A percentile compares a stretch with the other conserved stretches of the same genome.
phyloP scores from a whole-genome alignment of 2,113 vertebrate genomes.

The Suncus etruscus region DNA sequence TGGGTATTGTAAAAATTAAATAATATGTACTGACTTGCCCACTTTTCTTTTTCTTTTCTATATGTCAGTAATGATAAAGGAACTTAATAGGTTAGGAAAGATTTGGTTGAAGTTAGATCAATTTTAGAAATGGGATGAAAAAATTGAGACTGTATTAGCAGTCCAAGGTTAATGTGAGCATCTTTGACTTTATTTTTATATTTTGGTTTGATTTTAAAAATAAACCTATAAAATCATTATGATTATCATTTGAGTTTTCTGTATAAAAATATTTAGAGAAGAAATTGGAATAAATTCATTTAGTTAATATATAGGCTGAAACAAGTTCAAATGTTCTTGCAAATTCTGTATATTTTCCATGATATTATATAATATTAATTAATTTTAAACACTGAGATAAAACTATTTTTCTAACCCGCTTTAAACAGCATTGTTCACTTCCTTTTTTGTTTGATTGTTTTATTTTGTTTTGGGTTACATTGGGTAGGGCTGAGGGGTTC shows the following conservation, averaged over 20 bases:
- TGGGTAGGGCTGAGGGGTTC: no score
- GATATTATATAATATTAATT: not conserved
- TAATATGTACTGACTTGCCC: conserved; percentile 16
- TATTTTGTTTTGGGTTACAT: no score
- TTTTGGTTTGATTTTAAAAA: conserved; percentile 59
- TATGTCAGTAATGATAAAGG: conserved; percentile 67
- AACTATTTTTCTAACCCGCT: not conserved
- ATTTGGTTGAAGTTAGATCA: conserved; percentile 47
- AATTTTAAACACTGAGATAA: conserved; percentile 3
- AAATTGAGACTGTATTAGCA: not conserved
- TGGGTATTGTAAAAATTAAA: conserved; percentile 23
- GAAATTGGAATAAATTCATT: conserved; percentile 45
- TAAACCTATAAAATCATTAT: conserved; percentile 51
- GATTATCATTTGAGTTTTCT: conserved; percentile 58
- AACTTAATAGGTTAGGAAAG: conserved; percentile 58
- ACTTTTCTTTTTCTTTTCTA: conserved; percentile 61
- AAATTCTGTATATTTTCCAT: conserved; percentile 27
- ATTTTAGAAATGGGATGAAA: conserved; percentile 31
- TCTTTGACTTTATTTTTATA: conserved; percentile 9
- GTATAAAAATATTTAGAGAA: conserved; percentile 55
- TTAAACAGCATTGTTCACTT: not conserved
- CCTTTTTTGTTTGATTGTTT: no score
- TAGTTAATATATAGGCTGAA: not conserved
- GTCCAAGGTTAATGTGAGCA: not conserved
- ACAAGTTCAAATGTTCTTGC: conserved; percentile 32